Base-by-base conservation (phyloP, 2,888 invertebrate species). In the Lobophora halterata region DNA sequence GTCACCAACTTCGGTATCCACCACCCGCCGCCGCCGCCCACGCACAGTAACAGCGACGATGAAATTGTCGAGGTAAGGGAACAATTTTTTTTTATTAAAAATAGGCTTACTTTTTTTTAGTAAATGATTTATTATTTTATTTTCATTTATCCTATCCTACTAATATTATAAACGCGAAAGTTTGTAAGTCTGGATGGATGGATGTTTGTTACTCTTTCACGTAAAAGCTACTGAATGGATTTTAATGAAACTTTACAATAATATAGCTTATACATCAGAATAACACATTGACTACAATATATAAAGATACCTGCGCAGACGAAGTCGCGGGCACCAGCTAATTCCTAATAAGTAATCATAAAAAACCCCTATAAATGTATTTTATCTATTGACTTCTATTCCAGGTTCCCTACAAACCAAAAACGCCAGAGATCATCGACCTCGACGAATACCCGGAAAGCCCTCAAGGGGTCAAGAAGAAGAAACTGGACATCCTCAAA, bases 401-500 rank as follows among this genome's bases (percentile, higher is more conserved):
- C 4, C 89, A 89, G 86, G 89, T 89, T 3, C 90, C 91, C 1
- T 89, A 88, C 69, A 89, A 83, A 56, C 90, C 91, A 0, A 90
- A 90, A 61, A 89, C 89, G 0, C 91, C 92, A 5, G 92, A 92
- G 65, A 89, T 91, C 7, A 91, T 91, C 33, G 90, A 91, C 55
- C 70, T 92, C 4, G 92, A 92, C 61, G 83, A 87, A 20, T 88
- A 88, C 52, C 88, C 87, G 0, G 88, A 88, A 31, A 83, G 80
- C 31, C 88, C 83, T 0, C 83, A 82, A 36, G 62, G 23, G 23
- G 10, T 81, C 6, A 89, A 93, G 48, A 93, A 93, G 72, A 90
- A 91, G 47, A 93, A 93, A 60, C 79, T 94, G 3, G 94, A 94
- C 52, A 93, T 94, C 23, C 79, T 94, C 19, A 91, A 93, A 39